Conservation (phyloP, 2,113 vertebrate genomes). For the Hemiprocne comata region DNA sequence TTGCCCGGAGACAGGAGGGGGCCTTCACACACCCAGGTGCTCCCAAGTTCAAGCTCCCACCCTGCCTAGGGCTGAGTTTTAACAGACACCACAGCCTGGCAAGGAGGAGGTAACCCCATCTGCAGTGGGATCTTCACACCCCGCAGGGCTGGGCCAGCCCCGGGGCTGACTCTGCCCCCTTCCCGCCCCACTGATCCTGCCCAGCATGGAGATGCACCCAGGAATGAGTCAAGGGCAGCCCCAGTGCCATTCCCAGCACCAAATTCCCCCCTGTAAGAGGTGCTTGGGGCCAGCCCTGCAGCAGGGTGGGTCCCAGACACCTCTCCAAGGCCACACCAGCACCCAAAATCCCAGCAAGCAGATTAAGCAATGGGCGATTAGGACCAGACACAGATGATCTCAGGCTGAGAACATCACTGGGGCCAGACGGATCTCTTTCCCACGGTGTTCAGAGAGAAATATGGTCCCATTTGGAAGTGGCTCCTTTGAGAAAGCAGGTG, state of each 20-base stretch:
- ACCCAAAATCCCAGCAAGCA: neutral
- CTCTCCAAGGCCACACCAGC: neutral
- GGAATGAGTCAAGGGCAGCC: neutral
- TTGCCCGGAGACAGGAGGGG: neutral
- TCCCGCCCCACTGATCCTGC: neutral
- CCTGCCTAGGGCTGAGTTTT: neutral
- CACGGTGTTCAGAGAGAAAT: accelerated
- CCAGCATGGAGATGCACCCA: neutral
- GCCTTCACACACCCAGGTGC: neutral
- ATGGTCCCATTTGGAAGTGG: accelerated
- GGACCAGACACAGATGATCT: neutral
- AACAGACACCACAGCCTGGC: neutral
- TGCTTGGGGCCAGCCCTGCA: neutral
- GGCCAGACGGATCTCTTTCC: neutral
- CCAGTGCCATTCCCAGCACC: neutral
- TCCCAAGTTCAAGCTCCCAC: conserved; percentile 40
- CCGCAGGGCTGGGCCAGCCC: neutral
- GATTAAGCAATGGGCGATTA: neutral
- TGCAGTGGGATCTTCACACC: accelerated
- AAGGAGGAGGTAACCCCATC: neutral
- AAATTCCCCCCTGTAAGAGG: accelerated
- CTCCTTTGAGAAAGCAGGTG: neutral
- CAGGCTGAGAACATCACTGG: neutral
- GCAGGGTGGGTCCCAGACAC: accelerated
- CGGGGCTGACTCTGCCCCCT: neutral